Conservation (phyloP, 2,888 invertebrate genomes). For the Melikaiella ostensackeni region DNA sequence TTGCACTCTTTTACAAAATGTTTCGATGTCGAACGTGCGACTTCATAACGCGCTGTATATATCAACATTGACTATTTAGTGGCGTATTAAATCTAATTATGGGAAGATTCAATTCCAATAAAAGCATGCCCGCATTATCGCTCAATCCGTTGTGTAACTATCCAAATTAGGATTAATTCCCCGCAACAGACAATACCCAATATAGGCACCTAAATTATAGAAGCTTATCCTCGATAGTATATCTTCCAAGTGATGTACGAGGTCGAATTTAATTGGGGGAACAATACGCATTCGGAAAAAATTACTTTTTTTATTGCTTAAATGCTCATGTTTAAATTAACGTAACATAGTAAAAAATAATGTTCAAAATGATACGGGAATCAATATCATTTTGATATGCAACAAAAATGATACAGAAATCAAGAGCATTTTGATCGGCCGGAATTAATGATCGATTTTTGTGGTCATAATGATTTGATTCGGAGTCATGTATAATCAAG, state of each 20-base stretch:
- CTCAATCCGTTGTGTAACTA: conserved; percentile 30
- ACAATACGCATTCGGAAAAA: background rate
- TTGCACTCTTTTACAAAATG: conserved; percentile 71
- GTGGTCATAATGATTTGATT: too few species aligned
- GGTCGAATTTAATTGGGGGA: conserved; percentile 6
- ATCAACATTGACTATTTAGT: conserved; percentile 48
- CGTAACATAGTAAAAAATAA: too few species aligned
- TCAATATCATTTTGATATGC: too few species aligned
- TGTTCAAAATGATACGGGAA: too few species aligned
- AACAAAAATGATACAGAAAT: too few species aligned
- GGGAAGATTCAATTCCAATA: conserved; percentile 47
- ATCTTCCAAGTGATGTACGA: background rate
- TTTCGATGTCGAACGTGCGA: conserved; percentile 56
- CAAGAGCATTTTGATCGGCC: too few species aligned
- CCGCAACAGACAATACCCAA: conserved; percentile 32
- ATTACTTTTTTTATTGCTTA: background rate
- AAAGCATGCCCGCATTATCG: conserved; percentile 30
- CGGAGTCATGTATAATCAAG: too few species aligned
- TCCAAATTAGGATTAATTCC: conserved; percentile 37
- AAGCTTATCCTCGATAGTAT: conserved; percentile 25
- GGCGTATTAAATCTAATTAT: conserved; percentile 53
- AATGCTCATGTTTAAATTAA: background rate
- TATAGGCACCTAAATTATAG: conserved; percentile 35
- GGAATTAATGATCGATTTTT: too few species aligned
- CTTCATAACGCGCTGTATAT: conserved; percentile 58